Evolutionary conservation across 2,113 vertebrate genomes (phyloP).

Genomic region (Variabilichromis moorii): DNA sequence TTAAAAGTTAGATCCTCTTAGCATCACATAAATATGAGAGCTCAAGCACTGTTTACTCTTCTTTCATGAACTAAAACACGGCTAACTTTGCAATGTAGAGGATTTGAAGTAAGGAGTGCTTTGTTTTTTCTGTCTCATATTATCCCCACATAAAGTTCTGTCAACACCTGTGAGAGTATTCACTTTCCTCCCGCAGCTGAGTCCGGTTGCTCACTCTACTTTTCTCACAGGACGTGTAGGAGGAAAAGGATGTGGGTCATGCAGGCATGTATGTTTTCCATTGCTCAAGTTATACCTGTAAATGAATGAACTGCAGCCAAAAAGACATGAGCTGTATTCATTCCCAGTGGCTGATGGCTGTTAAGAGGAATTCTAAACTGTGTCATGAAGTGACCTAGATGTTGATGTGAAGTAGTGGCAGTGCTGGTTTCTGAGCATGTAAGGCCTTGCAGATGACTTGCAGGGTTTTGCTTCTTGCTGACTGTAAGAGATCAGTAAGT

Average conservation of each 20-base stretch:
- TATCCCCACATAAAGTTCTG: slow-evolving; percentile 2
- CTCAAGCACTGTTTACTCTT: background rate
- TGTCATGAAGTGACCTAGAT: slow-evolving; percentile 14
- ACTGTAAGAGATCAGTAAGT: slow-evolving; percentile 16
- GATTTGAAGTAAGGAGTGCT: background rate
- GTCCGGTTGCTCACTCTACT: background rate
- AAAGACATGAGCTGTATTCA: slow-evolving; percentile 1
- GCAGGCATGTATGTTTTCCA: slow-evolving; percentile 28
- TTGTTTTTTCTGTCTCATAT: background rate
- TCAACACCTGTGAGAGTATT: slow-evolving; percentile 33
- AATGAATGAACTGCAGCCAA: slow-evolving; percentile 23
- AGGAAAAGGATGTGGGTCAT: slow-evolving; percentile 48
- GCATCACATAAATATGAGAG: background rate
- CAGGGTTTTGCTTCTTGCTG: background rate
- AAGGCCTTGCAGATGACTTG: background rate
- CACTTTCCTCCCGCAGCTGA: slow-evolving; percentile 8
- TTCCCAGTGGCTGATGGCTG: background rate
- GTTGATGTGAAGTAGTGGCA: background rate
- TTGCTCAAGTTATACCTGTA: slow-evolving; percentile 25
- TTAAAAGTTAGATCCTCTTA: background rate
- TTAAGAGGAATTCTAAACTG: slow-evolving; percentile 6
- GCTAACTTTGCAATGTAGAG: background rate
- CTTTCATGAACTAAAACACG: background rate
- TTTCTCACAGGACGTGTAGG: slow-evolving; percentile 22
- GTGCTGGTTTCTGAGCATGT: background rate